Conservation (phyloP, 2,888 invertebrate species). For the Pheosia tremula region DNA sequence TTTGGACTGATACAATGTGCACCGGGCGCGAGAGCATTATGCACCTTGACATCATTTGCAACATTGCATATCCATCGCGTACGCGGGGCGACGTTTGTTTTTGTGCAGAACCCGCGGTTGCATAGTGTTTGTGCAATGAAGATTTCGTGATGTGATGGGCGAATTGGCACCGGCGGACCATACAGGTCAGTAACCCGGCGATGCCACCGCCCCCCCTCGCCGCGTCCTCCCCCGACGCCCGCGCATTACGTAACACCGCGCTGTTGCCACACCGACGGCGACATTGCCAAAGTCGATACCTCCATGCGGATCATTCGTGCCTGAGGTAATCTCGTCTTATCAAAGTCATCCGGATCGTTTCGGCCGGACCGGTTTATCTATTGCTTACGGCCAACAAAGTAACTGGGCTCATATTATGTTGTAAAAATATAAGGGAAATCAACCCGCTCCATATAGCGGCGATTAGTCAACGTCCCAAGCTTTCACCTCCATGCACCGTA, state of each 20-base stretch:
- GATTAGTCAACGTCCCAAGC: conserved; percentile 73
- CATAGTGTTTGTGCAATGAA: conserved; percentile 69
- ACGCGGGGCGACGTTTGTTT: conserved; percentile 47
- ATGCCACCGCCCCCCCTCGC: conserved; percentile 35
- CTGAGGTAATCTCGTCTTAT: conserved; percentile 56
- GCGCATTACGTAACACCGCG: conserved; percentile 68
- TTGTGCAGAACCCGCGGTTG: conserved; percentile 50
- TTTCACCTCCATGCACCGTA: conserved; percentile 69
- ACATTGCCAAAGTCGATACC: conserved; percentile 72
- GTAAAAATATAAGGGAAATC: conserved; percentile 44
- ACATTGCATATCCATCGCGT: conserved; percentile 30
- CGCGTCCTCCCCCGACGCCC: conserved; percentile 32
- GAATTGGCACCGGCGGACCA: conserved; percentile 80
- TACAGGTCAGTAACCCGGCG: conserved; percentile 75
- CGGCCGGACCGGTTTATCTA: conserved; percentile 25
- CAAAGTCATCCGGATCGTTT: conserved; percentile 32
- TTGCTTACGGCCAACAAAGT: conserved; percentile 15
- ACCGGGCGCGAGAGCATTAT: conserved; percentile 27
- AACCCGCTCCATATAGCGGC: conserved; percentile 54
- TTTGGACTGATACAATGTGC: conserved; percentile 13
- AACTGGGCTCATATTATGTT: conserved; percentile 23
- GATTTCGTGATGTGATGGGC: conserved; percentile 78
- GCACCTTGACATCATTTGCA: conserved; percentile 57
- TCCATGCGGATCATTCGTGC: conserved; percentile 60
- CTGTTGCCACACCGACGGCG: conserved; percentile 72